phyloP scores from a whole-genome alignment of 2,888 invertebrate genomes.

The Physocephala rufipes region DNA sequence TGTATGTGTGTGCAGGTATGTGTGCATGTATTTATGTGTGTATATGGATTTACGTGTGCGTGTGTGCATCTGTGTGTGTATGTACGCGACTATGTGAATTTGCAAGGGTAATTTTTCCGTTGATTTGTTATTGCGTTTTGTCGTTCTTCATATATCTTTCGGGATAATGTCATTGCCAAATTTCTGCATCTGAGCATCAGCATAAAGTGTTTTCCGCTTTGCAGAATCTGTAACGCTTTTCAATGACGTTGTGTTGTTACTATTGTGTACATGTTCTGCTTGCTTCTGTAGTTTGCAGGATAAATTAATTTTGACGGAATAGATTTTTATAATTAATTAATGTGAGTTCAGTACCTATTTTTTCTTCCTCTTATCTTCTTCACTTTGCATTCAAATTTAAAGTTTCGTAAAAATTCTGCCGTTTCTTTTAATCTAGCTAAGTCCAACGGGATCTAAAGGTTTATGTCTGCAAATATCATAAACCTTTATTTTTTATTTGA shows the following conservation, averaged over 20 bases:
- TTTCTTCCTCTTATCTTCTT: no score
- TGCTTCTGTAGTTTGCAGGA: no score
- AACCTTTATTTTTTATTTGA: no score
- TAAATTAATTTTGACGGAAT: no score
- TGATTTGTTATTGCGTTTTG: neutral
- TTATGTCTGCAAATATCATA: no score
- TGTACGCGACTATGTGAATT: neutral
- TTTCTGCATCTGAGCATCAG: slow-evolving; percentile 17
- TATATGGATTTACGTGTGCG: slow-evolving; percentile 2
- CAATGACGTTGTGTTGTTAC: neutral
- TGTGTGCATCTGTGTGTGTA: neutral
- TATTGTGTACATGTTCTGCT: no score
- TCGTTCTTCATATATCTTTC: slow-evolving; percentile 15
- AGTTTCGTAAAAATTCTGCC: no score
- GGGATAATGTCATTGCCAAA: slow-evolving; percentile 37
- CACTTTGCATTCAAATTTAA: no score
- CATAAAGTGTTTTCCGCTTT: neutral
- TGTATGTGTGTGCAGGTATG: neutral
- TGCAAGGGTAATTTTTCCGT: slow-evolving; percentile 1
- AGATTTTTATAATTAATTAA: no score
- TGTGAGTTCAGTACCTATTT: no score
- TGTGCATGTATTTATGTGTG: slow-evolving; percentile 2
- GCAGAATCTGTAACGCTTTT: slow-evolving; percentile 1
- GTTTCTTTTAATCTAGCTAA: no score
- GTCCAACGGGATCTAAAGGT: no score